phyloP scores from a whole-genome alignment of 2,888 invertebrate species.

The Morpho deidamia region DNA sequence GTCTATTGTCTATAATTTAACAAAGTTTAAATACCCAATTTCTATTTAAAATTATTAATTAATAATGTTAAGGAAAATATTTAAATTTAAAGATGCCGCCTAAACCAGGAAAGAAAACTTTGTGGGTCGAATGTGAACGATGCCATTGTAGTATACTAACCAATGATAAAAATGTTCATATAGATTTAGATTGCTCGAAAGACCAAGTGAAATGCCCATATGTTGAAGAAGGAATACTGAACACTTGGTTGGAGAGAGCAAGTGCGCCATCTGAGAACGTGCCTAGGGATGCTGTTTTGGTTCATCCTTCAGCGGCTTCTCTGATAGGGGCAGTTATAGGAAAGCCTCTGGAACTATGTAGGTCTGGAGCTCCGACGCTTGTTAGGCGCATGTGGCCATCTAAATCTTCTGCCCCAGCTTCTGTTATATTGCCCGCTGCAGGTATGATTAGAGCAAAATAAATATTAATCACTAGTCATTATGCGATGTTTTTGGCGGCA shows the following conservation, averaged over 20 bases:
- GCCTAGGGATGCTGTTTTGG: conserved; percentile 56
- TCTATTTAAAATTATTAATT: not conserved
- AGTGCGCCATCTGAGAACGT: conserved; percentile 51
- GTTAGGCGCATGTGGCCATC: conserved; percentile 71
- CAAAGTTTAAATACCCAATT: not conserved
- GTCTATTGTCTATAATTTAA: not conserved
- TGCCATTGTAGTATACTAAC: conserved; percentile 77
- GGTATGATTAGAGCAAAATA: too few relatives aligned
- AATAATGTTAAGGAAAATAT: not conserved
- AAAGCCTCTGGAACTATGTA: conserved; percentile 48
- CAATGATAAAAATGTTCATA: conserved; percentile 79
- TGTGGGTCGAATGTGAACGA: conserved; percentile 81
- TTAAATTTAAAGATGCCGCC: conserved; percentile 39
- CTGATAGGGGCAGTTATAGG: conserved; percentile 64
- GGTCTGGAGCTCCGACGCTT: conserved; percentile 55
- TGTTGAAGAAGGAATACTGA: conserved; percentile 46
- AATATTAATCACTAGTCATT: too few relatives aligned
- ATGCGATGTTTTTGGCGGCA: too few relatives aligned
- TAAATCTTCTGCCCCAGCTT: conserved; percentile 60
- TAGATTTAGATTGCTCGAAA: conserved; percentile 68
- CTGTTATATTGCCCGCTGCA: conserved; percentile 61
- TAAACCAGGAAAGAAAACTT: conserved; percentile 72
- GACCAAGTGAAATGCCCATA: conserved; percentile 67
- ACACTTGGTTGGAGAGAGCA: conserved; percentile 59
- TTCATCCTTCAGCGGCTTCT: conserved; percentile 60